Percentiles rank a stretch among this genome's conserved stretches.
phyloP scores from a whole-genome alignment of 2,888 invertebrate species.

The Andrena minutula region DNA sequence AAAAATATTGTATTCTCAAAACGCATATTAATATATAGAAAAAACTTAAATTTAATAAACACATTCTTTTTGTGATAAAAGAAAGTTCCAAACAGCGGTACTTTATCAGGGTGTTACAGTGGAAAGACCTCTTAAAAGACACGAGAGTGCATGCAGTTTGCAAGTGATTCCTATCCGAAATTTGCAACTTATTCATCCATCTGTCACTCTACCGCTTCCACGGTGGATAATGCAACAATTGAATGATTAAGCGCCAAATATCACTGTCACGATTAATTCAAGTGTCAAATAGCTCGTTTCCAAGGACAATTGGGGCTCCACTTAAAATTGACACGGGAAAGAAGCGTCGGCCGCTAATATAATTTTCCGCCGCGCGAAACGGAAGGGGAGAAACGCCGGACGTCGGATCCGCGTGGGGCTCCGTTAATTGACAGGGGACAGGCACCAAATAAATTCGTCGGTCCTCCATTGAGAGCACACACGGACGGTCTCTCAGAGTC shows the following conservation, averaged over 20 bases:
- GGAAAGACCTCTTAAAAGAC: not conserved
- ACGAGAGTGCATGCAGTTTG: not conserved
- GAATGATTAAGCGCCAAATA: not conserved
- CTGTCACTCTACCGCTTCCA: not conserved
- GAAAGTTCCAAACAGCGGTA: too few relatives aligned
- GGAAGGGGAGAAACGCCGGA: slow-evolving; percentile 40
- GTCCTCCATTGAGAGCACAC: slow-evolving; percentile 44
- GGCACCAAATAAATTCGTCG: slow-evolving; percentile 56
- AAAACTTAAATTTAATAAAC: too few relatives aligned
- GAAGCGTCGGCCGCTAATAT: slow-evolving; percentile 8
- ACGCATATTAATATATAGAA: too few relatives aligned
- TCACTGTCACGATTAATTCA: not conserved
- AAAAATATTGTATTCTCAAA: too few relatives aligned
- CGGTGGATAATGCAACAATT: not conserved
- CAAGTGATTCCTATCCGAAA: not conserved
- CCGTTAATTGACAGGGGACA: slow-evolving; percentile 61
- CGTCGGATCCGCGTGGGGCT: slow-evolving; percentile 37
- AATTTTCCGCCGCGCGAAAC: slow-evolving; percentile 42
- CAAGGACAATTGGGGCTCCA: not conserved
- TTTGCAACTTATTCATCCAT: not conserved
- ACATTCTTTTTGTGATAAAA: too few relatives aligned
- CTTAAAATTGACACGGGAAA: slow-evolving; percentile 2
- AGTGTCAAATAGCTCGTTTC: not conserved
- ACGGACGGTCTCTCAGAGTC: slow-evolving; percentile 11
- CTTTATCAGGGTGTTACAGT: too few relatives aligned